Conservation (phyloP, 2,113 vertebrate species). For the Rhea pennata region DNA sequence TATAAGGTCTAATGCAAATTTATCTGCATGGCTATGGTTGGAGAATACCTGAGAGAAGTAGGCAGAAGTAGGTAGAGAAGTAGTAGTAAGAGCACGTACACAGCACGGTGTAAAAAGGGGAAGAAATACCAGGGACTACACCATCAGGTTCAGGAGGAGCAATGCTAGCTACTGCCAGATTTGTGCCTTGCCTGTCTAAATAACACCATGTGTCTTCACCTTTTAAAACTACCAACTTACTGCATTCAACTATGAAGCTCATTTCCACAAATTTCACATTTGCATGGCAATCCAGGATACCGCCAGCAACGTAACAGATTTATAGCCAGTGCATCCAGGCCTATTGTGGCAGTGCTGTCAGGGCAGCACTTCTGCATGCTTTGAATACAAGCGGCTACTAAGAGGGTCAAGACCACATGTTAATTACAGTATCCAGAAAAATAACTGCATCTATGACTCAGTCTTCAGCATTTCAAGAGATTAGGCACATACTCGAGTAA, state of each 20-base stretch:
- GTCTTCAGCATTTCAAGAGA: neutral
- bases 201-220: neutral
- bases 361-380: neutral
- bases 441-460: neutral
- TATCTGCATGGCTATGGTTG: neutral
- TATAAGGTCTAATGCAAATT: neutral
- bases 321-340: neutral
- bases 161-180: neutral
- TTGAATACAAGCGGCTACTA: neutral
- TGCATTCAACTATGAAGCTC: neutral
- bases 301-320: neutral
- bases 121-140: neutral
- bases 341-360: neutral
- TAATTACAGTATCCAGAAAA: conserved; percentile 2
- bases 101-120: neutral
- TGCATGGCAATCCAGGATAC: neutral
- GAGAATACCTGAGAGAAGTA: neutral
- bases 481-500: neutral
- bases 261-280: neutral
- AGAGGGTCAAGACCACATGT: neutral
- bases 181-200: neutral
- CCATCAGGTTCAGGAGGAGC: neutral
- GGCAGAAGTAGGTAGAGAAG: neutral
- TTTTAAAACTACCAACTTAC: neutral
- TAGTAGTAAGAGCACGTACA: neutral